phyloP scores from a whole-genome alignment of 2,113 vertebrate species.

The Piprites chloris region DNA sequence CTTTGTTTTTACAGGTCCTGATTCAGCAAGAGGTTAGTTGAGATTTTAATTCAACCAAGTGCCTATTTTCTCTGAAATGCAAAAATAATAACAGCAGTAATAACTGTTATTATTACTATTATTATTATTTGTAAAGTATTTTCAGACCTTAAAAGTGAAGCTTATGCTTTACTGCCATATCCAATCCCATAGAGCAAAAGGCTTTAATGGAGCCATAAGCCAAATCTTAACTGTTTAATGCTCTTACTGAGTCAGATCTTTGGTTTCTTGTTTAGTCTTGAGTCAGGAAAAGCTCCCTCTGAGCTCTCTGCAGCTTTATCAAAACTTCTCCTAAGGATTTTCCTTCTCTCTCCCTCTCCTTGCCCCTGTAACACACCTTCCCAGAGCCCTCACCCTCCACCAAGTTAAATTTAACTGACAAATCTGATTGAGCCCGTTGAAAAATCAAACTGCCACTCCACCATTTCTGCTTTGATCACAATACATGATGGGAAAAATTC shows the following conservation, averaged over 20 bases:
- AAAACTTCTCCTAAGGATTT: not conserved
- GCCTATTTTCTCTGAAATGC: not conserved
- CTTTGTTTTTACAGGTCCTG: not conserved
- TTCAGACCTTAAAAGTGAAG: not conserved
- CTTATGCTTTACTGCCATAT: not conserved
- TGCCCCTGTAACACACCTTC: rapidly evolving
- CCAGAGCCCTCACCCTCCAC: not conserved
- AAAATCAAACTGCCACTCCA: not conserved
- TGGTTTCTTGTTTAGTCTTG: not conserved
- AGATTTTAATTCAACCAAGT: not conserved
- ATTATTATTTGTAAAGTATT: not conserved
- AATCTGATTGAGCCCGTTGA: not conserved
- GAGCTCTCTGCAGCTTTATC: not conserved
- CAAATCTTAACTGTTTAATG: not conserved
- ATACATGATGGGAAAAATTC: not conserved
- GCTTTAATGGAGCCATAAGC: not conserved
- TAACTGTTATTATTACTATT: not conserved
- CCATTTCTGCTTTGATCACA: not conserved
- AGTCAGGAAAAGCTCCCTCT: not conserved
- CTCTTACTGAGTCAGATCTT: not conserved
- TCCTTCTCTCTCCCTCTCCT: not conserved
- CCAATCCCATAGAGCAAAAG: not conserved
- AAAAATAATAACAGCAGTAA: not conserved
- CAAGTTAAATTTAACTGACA: not conserved
- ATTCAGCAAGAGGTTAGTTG: not conserved